A percentile compares a stretch with the other conserved stretches of the same genome.
Evolutionary conservation across 2,113 vertebrate genomes (phyloP).

Genomic region (Pipra filicauda): DNA sequence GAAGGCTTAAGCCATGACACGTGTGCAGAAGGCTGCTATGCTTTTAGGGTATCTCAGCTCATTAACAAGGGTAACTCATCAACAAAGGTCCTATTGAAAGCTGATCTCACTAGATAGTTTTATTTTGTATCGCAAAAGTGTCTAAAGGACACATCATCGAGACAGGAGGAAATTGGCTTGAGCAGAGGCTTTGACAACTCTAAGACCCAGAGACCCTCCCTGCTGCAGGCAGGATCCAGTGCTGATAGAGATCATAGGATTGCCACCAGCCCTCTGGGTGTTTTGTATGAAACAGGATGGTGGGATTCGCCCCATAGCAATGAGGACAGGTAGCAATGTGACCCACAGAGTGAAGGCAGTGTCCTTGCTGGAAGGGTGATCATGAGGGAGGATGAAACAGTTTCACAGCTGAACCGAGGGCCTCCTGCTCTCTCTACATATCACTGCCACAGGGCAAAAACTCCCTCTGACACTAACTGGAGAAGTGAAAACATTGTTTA

Average conservation of each 20-base stretch:
- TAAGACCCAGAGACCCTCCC: not conserved
- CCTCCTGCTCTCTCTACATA: not conserved
- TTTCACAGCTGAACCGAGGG: not conserved
- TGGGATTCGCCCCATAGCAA: not conserved
- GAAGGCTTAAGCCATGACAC: not conserved
- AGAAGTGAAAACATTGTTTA: not conserved
- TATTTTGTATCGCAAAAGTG: not conserved
- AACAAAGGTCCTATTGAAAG: not conserved
- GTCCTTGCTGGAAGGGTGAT: not conserved
- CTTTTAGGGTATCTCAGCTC: not conserved
- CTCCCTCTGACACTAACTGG: not conserved
- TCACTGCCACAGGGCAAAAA: not conserved
- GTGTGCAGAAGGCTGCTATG: not conserved
- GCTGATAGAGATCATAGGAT: not conserved
- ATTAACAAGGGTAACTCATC: not conserved
- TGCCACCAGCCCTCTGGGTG: not conserved
- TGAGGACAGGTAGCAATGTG: not conserved
- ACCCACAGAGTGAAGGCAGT: not conserved
- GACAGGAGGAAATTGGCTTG: not conserved
- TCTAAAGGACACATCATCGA: not conserved
- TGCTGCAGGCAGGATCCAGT: not conserved
- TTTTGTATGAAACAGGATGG: not conserved
- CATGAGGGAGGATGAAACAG: not conserved
- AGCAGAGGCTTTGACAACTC: not conserved
- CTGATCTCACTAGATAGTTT: not conserved